phyloP scores from a whole-genome alignment of 2,888 invertebrate genomes.

The Torymus tubicola region DNA sequence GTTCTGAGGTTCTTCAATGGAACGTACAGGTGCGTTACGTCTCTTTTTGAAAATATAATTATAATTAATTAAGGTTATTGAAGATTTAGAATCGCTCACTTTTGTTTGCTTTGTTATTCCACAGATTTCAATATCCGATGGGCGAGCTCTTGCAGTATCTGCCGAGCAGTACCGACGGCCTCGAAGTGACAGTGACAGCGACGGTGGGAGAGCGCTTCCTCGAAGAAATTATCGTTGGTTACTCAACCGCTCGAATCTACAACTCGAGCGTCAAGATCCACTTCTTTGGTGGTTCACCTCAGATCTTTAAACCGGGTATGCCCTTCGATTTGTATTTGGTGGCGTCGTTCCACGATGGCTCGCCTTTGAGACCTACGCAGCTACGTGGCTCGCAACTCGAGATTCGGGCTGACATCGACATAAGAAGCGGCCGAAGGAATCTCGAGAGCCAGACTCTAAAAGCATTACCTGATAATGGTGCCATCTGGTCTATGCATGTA shows the following conservation, averaged over 20 bases:
- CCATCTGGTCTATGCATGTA: conserved; percentile 86
- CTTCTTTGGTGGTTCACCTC: conserved; percentile 93
- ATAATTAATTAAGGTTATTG: no score
- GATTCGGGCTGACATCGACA: conserved; percentile 82
- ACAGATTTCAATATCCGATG: conserved; percentile 90
- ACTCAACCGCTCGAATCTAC: conserved; percentile 90
- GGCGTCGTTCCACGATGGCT: conserved; percentile 94
- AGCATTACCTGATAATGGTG: conserved; percentile 83
- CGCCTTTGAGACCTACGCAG: conserved; percentile 83
- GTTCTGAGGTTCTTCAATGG: conserved; percentile 91
- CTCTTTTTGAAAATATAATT: no score
- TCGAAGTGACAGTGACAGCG: conserved; percentile 90
- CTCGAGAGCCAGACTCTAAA: conserved; percentile 81
- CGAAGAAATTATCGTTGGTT: conserved; percentile 91
- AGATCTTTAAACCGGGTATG: conserved; percentile 97
- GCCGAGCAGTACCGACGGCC: conserved; percentile 82
- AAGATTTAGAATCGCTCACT: no score
- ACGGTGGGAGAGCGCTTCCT: conserved; percentile 92
- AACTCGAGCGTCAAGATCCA: conserved; percentile 90
- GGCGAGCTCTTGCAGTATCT: conserved; percentile 84
- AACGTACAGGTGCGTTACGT: conserved; percentile 78
- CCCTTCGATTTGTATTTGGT: conserved; percentile 89
- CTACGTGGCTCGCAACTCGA: conserved; percentile 83
- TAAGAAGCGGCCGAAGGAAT: conserved; percentile 81
- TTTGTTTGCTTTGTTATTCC: no score